Evolutionary conservation across 2,113 vertebrate species (phyloP).

Genomic region (Phodopus roborovskii): DNA sequence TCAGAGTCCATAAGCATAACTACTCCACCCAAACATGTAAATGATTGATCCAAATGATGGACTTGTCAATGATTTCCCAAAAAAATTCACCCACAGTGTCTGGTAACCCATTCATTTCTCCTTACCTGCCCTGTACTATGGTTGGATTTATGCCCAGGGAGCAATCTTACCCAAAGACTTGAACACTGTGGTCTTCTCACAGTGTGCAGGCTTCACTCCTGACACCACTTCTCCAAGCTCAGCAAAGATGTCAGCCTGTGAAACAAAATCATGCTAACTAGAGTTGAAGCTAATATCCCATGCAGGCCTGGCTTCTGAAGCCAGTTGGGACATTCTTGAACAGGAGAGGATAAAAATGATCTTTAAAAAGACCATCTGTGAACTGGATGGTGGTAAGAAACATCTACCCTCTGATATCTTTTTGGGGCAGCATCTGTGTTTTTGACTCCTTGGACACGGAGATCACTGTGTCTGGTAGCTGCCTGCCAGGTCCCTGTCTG

Average conservation of each 20-base stretch:
- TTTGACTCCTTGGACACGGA: background rate
- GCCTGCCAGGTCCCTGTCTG: background rate
- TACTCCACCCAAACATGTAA: background rate
- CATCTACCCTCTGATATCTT: background rate
- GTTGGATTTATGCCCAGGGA: conserved; percentile 47
- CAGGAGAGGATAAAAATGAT: background rate
- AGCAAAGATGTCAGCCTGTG: conserved; percentile 93
- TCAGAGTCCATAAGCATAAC: background rate
- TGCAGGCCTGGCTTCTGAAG: background rate
- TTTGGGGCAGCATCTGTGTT: background rate
- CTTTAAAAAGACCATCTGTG: background rate
- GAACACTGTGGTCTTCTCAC: conserved; percentile 96
- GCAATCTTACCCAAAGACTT: conserved; percentile 94
- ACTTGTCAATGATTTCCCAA: background rate
- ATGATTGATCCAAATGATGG: conserved; percentile 12
- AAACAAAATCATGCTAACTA: conserved; percentile 62
- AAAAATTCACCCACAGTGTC: background rate
- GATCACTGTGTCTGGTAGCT: background rate
- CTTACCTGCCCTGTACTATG: conserved; percentile 54
- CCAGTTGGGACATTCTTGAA: background rate
- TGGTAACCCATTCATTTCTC: background rate
- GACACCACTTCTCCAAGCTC: conserved; percentile 96
- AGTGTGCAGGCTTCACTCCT: conserved; percentile 89
- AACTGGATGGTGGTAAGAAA: background rate
- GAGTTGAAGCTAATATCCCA: background rate